Conservation (phyloP, 2,888 invertebrate genomes). For the Carterocephalus palaemon region DNA sequence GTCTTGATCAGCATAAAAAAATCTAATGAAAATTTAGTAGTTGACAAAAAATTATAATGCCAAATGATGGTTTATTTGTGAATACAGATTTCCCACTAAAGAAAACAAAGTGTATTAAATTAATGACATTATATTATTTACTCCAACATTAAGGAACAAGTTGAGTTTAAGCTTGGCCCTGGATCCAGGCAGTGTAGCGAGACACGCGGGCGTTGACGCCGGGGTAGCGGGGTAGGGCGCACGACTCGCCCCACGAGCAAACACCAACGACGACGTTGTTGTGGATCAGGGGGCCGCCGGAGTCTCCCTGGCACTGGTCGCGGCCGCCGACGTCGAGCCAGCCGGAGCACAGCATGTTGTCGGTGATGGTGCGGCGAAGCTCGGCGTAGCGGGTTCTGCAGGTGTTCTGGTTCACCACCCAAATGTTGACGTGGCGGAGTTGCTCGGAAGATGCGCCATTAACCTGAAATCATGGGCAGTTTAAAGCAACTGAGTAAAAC, state of each 20-base stretch:
- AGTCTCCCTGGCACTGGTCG: constrained; percentile 48
- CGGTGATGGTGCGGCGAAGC: constrained; percentile 35
- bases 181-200: constrained; percentile 42
- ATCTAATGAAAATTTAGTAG: too few species aligned
- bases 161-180: constrained; percentile 40
- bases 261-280: constrained; percentile 44
- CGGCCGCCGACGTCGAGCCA: constrained; percentile 44
- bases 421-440: constrained; percentile 45
- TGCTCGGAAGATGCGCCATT: constrained; percentile 40
- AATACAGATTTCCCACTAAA: too few species aligned
- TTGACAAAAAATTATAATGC: too few species aligned
- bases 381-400: constrained; percentile 40
- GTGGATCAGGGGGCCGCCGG: constrained; percentile 49
- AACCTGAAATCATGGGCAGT: constrained; percentile 33
- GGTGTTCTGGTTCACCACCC: constrained; percentile 38
- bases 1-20: too few species aligned
- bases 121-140: too few species aligned
- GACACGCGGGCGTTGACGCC: constrained; percentile 46
- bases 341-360: constrained; percentile 52
- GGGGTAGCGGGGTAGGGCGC: constrained; percentile 40
- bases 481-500: too few species aligned
- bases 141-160: too few species aligned
- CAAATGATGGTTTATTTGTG: too few species aligned
- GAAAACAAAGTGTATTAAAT: too few species aligned
- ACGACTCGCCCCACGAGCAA: constrained; percentile 42